Base-by-base conservation (phyloP, 1,140 invertebrate species). In the Bemisia tabaci region DNA sequence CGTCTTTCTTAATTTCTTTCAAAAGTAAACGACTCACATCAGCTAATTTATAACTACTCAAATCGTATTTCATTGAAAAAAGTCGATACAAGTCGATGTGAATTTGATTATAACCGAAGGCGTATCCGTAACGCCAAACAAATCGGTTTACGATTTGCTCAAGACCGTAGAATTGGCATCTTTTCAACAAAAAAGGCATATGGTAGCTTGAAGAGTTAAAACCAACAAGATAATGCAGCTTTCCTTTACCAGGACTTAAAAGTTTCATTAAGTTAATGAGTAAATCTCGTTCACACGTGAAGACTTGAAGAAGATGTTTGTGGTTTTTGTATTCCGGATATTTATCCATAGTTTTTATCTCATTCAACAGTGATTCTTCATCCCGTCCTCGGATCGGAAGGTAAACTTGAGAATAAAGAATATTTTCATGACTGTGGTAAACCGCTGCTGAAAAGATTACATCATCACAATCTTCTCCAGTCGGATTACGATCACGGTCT, bases 401-500 rank as follows among this genome's bases (percentile, higher is more conserved):
- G 33, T 48, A 48, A 48, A 48, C 33, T 17, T 9, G 33, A 48
- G 33, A 9, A 17, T 48, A 48, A 9, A 48, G 17, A 9, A 48
- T 17, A 17, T 48, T 48, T 9, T 48, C 33, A 9, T 48, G 5
- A 17, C 17, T 17, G 23, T 62, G 61, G 25, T 62, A 24, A 2
- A 62, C 12, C 1, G 61, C 22, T 26, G 24, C 26, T 1, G 61
- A 23, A 26, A 62, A 62, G 1, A 62, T 1, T 21, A 62, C 61
- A 26, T 62, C 61, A 24, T 62, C 61, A 2, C 21, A n/a, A 26
- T 62, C 61, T 21, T 62, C 61, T n/a, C 61, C 61, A n/a, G 61
- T 62, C 17, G 61, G 61, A 23, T 23, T 24, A 1, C 61, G n/a
- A 62, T 62, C 21, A 21, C 12, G 61, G 11, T 62, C 61, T 21